Base-by-base conservation (phyloP, 1,140 invertebrate genomes). In the Dinothrombium tinctorium region DNA sequence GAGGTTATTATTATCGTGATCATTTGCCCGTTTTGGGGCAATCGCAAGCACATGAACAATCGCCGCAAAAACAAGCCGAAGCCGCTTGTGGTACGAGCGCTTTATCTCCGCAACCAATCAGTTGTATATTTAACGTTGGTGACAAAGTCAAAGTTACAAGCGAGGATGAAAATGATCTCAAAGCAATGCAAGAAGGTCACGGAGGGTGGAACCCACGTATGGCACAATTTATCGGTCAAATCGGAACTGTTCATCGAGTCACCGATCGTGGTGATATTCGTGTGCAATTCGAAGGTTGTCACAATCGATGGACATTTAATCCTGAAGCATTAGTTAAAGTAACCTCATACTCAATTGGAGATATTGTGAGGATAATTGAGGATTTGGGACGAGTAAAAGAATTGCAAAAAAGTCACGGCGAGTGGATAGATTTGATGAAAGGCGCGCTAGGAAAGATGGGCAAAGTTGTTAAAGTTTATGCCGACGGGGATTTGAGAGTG, bases 131-230 rank as follows among this genome's bases (percentile, higher is more conserved):
- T 52, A 73, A 68, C 43, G 74, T 84, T 32, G 79, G 80, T 0
- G 80, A 87, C 55, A 74, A 75, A 51, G 81, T 87, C 2, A 70
- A 76, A 56, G 79, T 87, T 8, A 62, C 69, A 33, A 63, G 79
- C 14, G 71, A 76, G 43, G 66, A 74, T 3, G 75, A 79, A 15
- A 69, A 65, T 1, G 52, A 60, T 7, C 58, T 86, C 11, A 77
- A 80, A 55, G 64, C 66, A 40, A 69, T 86, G 64, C 82, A 89
- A 58, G 73, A 77, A 51, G 80, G 79, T 0, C 81, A 87, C 58
- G 82, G 82, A 25, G 83, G 82, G 7, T 89, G 81, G 81, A 86
- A 87, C 64, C 76, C 76, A 33, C 64, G 74, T 25, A 87, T 89
- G 83, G 69, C 71, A n/a, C 45, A 74, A 68, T 76, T 70, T 54